Evolutionary conservation across 2,113 vertebrate species (phyloP).

Genomic region (Calypte anna): DNA sequence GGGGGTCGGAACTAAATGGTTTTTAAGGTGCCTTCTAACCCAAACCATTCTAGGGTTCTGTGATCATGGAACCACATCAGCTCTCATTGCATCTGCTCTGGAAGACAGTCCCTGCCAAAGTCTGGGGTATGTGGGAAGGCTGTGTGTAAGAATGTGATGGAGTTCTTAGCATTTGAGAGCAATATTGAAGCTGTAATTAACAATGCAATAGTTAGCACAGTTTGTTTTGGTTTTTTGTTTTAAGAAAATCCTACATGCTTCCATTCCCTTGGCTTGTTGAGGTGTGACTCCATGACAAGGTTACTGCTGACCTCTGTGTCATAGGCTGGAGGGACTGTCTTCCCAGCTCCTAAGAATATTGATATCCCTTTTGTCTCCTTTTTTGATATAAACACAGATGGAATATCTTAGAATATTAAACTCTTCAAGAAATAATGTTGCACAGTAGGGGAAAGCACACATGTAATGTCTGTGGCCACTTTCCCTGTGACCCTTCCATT

Average conservation of each 20-base stretch:
- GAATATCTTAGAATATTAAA: neutral
- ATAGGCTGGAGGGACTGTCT: neutral
- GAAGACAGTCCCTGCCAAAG: fast-evolving
- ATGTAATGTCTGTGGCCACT: neutral
- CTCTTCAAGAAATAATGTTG: neutral
- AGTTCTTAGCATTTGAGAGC: neutral
- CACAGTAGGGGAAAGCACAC: neutral
- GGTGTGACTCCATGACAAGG: neutral
- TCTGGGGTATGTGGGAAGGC: neutral
- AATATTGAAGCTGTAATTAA: neutral
- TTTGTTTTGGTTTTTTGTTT: neutral
- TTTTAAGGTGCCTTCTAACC: too few relatives aligned
- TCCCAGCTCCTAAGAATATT: neutral
- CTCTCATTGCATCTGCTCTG: neutral
- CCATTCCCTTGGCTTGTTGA: neutral
- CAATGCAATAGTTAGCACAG: neutral
- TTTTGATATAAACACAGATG: neutral
- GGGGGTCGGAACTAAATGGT: too few relatives aligned
- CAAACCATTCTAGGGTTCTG: too few relatives aligned
- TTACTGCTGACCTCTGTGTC: neutral
- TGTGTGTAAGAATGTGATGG: neutral
- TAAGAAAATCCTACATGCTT: neutral
- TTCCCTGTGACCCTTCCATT: neutral
- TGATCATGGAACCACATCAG: too few relatives aligned
- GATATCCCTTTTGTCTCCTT: neutral